Base-by-base conservation (phyloP, 2,797 vertebrate species). In the Atherinosoma microstoma region DNA sequence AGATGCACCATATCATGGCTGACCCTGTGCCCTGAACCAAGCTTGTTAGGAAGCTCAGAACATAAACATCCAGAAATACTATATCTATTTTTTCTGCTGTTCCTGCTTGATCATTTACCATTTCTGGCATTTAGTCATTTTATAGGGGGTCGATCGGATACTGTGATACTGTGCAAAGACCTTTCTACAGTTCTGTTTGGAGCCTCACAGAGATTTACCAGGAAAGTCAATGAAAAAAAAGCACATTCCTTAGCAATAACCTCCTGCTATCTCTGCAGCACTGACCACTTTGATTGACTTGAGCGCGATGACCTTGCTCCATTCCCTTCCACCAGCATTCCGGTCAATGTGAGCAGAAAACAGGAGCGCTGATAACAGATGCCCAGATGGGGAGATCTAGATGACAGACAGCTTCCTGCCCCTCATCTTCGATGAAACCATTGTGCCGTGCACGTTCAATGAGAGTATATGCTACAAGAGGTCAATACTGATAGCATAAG, bases 271-370 rank as follows among this genome's bases (percentile, higher is more conserved):
- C 91, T 91, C 87, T 75, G 83, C 75, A 84, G 88, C 84, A 78
- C 83, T 87, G 84, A 80, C 85, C 88, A 87, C 88, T 93, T 88
- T 92, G 91, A 94, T 90, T 91, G 92, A 91, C 89, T 88, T 73
- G 80, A 89, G 84, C 36, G 58, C 45, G 85, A 90, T 93, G 93
- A 93, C 92, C 93, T 94, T 93, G 91, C 75, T 78, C 80, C 86
- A 63, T 85, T 88, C 89, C 87, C 70, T 88, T 87, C 79, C 80
- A 85, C 83, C 69, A 63, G 84, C 83, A 89, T 87, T 86, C 84
- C 81, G 60, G 84, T 92, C 91, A 89, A 90, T 86, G 87, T 4
- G 15, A 82, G 84, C 83, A 85, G 83, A 91, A 91, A 89, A 89
- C 90, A 80, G 90, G 56, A 78, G 76, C 56, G n/a, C 88, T 32